phyloP scores from a whole-genome alignment of 2,113 vertebrate species.

The Oryzias javanicus region DNA sequence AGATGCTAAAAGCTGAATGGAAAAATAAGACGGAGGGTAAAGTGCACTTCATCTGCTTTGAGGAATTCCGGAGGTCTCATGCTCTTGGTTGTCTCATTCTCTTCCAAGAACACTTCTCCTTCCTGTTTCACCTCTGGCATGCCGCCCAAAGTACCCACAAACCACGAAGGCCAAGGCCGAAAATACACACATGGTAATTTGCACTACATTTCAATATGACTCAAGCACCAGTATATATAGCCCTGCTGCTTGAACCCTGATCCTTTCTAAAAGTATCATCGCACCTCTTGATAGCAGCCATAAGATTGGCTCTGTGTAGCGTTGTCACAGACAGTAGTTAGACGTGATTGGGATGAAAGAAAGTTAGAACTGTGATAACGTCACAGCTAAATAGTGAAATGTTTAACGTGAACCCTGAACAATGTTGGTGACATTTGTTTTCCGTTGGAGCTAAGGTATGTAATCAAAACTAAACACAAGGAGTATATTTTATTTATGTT shows the following conservation, averaged over 20 bases:
- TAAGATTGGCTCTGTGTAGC: slow-evolving; percentile 45
- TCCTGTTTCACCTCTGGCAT: slow-evolving; percentile 83
- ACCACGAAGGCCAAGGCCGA: slow-evolving; percentile 74
- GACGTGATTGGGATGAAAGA: not conserved
- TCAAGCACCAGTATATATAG: slow-evolving; percentile 71
- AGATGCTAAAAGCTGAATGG: slow-evolving; percentile 69
- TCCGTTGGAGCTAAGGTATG: slow-evolving; percentile 1
- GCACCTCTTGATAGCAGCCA: slow-evolving; percentile 53
- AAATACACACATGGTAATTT: slow-evolving; percentile 82
- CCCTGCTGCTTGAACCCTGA: slow-evolving; percentile 58
- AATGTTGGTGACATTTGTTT: not conserved
- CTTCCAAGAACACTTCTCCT: slow-evolving; percentile 83
- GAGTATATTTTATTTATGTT: slow-evolving; percentile 8
- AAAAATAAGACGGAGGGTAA: slow-evolving; percentile 74
- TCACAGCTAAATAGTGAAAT: slow-evolving; percentile 10
- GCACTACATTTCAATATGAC: slow-evolving; percentile 76
- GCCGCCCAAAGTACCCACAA: slow-evolving; percentile 78
- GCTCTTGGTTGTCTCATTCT: slow-evolving; percentile 76
- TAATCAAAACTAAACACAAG: slow-evolving; percentile 19
- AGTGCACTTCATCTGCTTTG: slow-evolving; percentile 79
- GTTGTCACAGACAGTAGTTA: slow-evolving; percentile 40
- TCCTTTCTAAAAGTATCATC: slow-evolving; percentile 53
- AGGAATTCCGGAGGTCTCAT: slow-evolving; percentile 80
- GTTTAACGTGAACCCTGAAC: slow-evolving; percentile 23
- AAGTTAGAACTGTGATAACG: slow-evolving; percentile 4